These are phyloP conservation scores for Lamellibrachia columna DNA, from an alignment of 2,888 invertebrate genomes.

Conservation along the genomic window DNA sequence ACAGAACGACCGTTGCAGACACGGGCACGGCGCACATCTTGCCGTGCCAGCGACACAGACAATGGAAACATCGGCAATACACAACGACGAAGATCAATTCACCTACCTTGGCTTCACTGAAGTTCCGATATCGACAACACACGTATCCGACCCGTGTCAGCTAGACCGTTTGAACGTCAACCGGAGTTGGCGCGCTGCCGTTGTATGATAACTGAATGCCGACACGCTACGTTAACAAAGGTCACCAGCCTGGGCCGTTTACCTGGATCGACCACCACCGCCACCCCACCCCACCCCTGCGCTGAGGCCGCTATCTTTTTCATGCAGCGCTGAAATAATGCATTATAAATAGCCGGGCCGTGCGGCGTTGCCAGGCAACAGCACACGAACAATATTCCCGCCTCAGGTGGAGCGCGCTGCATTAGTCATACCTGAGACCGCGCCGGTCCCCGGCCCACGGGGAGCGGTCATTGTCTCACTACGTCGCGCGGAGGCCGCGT, in stretches of 20 bases:
- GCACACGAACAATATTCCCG: constrained; percentile 12
- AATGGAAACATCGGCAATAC: not conserved
- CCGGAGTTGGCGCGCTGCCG: not conserved
- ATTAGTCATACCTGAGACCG: not conserved
- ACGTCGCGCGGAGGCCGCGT: not conserved
- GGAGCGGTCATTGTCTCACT: not conserved
- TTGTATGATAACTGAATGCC: not conserved
- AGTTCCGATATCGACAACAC: not conserved
- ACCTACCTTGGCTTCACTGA: not conserved
- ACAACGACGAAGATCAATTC: not conserved
- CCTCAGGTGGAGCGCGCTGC: constrained; percentile 5
- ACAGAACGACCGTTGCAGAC: not conserved
- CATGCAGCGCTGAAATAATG: constrained; percentile 6
- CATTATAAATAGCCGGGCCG: constrained; percentile 6
- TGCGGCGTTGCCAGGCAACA: not conserved
- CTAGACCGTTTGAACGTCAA: constrained; percentile 5
- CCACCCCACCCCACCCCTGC: not conserved
- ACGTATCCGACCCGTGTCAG: not conserved
- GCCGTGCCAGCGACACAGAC: not conserved
- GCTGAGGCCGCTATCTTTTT: not conserved
- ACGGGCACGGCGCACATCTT: not conserved
- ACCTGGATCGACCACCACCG: not conserved
- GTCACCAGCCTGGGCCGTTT: not conserved
- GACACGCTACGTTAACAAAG: constrained; percentile 12
- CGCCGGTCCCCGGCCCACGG: not conserved